Evolutionary conservation across 2,113 vertebrate genomes (phyloP).

Genomic region (Megaleporinus macrocephalus): DNA sequence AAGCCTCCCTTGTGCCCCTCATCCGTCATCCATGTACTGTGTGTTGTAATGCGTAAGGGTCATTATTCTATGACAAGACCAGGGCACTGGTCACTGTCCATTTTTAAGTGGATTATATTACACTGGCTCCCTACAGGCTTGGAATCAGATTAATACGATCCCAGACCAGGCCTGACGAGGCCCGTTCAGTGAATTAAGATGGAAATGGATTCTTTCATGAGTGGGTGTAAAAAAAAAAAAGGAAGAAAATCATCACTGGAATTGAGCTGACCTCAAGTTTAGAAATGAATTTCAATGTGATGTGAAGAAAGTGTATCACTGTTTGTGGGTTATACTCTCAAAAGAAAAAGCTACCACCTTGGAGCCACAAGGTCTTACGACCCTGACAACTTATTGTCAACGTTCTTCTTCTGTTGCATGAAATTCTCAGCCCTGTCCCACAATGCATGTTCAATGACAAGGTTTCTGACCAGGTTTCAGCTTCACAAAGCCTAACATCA

Average conservation of each 20-base stretch:
- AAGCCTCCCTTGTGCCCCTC: background rate
- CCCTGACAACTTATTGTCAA: no score
- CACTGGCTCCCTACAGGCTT: slow-evolving; percentile 31
- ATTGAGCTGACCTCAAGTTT: slow-evolving; percentile 24
- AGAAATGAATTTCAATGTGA: slow-evolving; percentile 34
- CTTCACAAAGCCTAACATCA: no score
- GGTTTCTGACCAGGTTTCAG: no score
- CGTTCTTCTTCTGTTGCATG: no score
- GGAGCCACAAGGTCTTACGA: no score
- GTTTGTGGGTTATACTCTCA: background rate
- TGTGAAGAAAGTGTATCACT: background rate
- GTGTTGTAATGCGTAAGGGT: slow-evolving; percentile 1
- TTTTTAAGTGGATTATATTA: slow-evolving; percentile 48
- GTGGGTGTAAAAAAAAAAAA: slow-evolving; percentile 26
- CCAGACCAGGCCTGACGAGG: slow-evolving; percentile 31
- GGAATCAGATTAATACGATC: slow-evolving; percentile 48
- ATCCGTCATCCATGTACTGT: slow-evolving; percentile 2
- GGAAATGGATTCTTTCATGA: slow-evolving; percentile 55
- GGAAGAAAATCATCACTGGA: slow-evolving; percentile 19
- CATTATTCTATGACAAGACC: slow-evolving; percentile 47
- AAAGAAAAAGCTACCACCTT: background rate
- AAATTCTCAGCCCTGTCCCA: no score
- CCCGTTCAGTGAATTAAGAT: slow-evolving; percentile 51
- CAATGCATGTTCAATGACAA: no score
- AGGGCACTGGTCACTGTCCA: slow-evolving; percentile 8